phyloP scores from a whole-genome alignment of 2,797 vertebrate genomes.

The Vireo griseus region DNA sequence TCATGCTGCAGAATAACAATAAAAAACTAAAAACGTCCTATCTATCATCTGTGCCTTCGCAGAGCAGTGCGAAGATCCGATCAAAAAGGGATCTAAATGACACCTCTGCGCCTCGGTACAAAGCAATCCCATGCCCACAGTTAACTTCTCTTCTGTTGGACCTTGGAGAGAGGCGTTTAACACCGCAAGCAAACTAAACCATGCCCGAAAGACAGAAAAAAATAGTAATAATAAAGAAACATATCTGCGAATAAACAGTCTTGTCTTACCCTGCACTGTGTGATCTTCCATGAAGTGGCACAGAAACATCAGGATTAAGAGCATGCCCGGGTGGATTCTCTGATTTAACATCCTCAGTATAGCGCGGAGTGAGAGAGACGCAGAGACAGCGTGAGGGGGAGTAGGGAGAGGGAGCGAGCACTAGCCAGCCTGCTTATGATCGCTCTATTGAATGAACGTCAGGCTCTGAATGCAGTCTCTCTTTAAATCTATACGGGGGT shows the following conservation, averaged over 20 bases:
- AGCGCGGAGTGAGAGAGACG: constrained; percentile 69
- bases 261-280: constrained; percentile 92
- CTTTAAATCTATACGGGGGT: constrained; percentile 99
- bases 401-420: constrained; percentile 80
- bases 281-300: constrained; percentile 94
- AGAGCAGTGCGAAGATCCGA: neutral
- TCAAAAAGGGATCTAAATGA: neutral
- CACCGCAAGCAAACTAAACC: neutral
- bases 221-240: neutral
- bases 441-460: constrained; percentile 98
- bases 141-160: constrained; percentile 27
- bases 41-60: neutral
- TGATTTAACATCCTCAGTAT: constrained; percentile 89
- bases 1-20: constrained; percentile 21
- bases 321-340: constrained; percentile 85
- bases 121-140: neutral
- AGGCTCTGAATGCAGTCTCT: constrained; percentile 95
- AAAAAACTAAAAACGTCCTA: neutral
- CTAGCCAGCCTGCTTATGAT: constrained; percentile 79
- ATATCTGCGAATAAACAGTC: neutral
- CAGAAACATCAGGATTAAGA: constrained; percentile 87
- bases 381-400: constrained; percentile 62
- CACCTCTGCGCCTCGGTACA: neutral
- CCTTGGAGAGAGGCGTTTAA: constrained; percentile 34
- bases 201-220: neutral